These are phyloP conservation scores for Mobula birostris DNA, from an alignment of 2,113 vertebrate genomes.

Conservation along the genomic window DNA sequence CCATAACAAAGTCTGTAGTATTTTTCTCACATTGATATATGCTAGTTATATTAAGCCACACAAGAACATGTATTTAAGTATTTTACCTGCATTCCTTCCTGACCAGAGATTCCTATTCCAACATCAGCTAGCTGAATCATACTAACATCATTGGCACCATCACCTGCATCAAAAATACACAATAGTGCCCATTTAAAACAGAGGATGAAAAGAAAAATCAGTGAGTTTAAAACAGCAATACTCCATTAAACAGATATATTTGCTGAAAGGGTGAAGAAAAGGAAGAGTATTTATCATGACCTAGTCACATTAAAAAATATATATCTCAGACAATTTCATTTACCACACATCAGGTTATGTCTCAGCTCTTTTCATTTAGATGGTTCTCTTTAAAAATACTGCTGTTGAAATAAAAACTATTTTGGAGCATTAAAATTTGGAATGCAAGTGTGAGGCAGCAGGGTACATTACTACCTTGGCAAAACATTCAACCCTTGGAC, in stretches of 20 bases:
- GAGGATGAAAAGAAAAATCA: neutral
- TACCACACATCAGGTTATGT: neutral
- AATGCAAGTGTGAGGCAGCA: neutral
- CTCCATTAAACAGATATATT: neutral
- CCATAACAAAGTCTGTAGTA: neutral
- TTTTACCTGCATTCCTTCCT: constrained; percentile 81
- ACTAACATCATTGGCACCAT: constrained; percentile 79
- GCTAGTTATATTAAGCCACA: neutral
- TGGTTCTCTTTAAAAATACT: too few relatives aligned
- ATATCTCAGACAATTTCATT: neutral
- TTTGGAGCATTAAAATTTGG: neutral
- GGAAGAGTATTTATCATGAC: neutral
- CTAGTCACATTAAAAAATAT: neutral
- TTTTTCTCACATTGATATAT: neutral
- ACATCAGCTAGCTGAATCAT: constrained; percentile 77
- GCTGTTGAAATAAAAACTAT: neutral
- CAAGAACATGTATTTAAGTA: neutral
- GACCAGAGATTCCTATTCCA: constrained; percentile 71
- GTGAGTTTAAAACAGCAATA: neutral
- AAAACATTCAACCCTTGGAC: too few relatives aligned
- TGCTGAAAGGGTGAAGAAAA: neutral
- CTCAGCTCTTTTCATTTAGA: neutral
- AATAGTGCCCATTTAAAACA: neutral
- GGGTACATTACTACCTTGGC: neutral
- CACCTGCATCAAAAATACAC: constrained; percentile 52